Conservation (phyloP, 1,140 invertebrate species). For the Holotrichia oblita region DNA sequence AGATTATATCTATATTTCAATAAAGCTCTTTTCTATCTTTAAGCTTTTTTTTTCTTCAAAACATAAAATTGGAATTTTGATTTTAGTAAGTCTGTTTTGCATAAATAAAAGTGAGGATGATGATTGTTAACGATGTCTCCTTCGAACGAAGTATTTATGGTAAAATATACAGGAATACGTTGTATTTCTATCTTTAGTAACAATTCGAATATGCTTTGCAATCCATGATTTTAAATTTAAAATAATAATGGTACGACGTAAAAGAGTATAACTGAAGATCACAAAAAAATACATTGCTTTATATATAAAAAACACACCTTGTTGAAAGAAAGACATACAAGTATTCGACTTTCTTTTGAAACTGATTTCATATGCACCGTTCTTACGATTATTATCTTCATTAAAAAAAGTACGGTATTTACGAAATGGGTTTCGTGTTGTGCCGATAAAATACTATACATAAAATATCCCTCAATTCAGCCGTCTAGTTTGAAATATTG, state of each 20-base stretch:
- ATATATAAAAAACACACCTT: slow-evolving; percentile 48
- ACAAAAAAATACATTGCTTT: slow-evolving; percentile 43
- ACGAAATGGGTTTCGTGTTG: slow-evolving; percentile 29
- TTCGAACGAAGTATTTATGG: background rate
- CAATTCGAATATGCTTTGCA: slow-evolving; percentile 52
- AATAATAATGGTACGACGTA: slow-evolving; percentile 42
- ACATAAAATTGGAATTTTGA: background rate
- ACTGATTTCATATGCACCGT: background rate
- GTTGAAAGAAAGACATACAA: slow-evolving; percentile 52
- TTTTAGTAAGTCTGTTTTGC: background rate
- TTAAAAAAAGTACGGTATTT: background rate
- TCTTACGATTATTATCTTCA: background rate
- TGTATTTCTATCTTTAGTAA: slow-evolving; percentile 50
- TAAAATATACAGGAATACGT: slow-evolving; percentile 51
- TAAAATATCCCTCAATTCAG: slow-evolving; percentile 34
- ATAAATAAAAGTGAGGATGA: background rate
- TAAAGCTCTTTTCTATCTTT: background rate
- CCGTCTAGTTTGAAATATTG: background rate
- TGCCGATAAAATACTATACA: slow-evolving; percentile 25
- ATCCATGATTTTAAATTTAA: slow-evolving; percentile 57
- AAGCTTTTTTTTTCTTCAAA: background rate
- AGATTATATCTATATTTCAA: slow-evolving; percentile 14
- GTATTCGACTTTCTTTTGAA: slow-evolving; percentile 45
- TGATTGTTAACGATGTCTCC: no score
- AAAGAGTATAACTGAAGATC: slow-evolving; percentile 37